Percentiles rank a stretch among this genome's conserved stretches.
phyloP scores from a whole-genome alignment of 92 coral and sea anemone genomes.

The Epizoanthus scotinus region DNA sequence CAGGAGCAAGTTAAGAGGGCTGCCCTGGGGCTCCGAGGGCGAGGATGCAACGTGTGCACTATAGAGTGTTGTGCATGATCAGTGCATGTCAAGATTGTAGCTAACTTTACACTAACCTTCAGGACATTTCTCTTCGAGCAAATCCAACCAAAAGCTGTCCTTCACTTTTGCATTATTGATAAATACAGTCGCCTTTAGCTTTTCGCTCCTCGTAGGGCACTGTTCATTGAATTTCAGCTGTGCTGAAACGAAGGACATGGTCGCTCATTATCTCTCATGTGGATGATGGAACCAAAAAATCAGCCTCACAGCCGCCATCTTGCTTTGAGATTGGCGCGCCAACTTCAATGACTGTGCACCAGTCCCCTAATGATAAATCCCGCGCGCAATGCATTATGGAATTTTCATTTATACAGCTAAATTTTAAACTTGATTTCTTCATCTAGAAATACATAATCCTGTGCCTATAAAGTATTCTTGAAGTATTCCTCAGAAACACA shows the following conservation, averaged over 20 bases:
- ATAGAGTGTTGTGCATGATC: no score
- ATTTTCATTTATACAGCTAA: no score
- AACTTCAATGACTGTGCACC: conserved; percentile 10
- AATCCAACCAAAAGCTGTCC: conserved; percentile 69
- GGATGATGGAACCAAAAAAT: conserved; percentile 14
- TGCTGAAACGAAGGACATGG: conserved; percentile 30
- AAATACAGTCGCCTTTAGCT: conserved; percentile 46
- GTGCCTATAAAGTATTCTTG: no score
- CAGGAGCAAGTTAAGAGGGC: no score
- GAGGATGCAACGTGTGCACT: no score
- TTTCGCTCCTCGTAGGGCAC: conserved; percentile 53
- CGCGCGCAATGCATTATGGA: no score
- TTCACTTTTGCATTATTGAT: conserved; percentile 60
- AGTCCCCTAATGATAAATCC: no score
- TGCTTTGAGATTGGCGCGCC: conserved; percentile 32
- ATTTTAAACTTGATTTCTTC: no score
- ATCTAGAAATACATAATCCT: no score
- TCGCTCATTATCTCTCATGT: background rate
- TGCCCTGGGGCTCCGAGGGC: no score
- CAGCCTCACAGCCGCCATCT: conserved; percentile 17
- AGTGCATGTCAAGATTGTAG: background rate
- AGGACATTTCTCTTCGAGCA: conserved; percentile 74
- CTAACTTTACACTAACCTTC: conserved; percentile 63
- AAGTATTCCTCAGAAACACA: no score
- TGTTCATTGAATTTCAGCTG: conserved; percentile 71